Base-by-base conservation (phyloP, 2,797 vertebrate species). In the Argentina silus region DNA sequence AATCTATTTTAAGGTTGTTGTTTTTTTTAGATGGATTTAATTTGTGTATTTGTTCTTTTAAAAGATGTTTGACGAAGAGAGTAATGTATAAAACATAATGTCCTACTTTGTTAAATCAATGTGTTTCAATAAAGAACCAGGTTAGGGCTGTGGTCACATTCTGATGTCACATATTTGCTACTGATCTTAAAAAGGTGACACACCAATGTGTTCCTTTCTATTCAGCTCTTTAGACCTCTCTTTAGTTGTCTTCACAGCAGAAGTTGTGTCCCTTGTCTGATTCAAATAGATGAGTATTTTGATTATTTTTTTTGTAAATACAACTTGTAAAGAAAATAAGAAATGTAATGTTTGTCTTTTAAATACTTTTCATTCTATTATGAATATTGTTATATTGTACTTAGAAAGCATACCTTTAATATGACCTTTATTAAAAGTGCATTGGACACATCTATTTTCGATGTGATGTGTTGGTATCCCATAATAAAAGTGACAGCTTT, bases 321-420 rank as follows among this genome's bases (percentile, higher is more conserved):
- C 84, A 89, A 90, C 89, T 95, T 94, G 95, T 95, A 92, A 95
- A 94, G 94, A 93, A 82, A 82, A 78, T 77, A 81, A 94, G 90
- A 95, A 92, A 93, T 95, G 93, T 95, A 95, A 95, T 95, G 95
- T 36, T 95, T 94, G 94, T 95, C 93, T 94, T 95, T 95, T 93
- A 95, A 95, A 95, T 94, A 94, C 93, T 94, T 95, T 96, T 95
- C 94, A 95, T 94, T 94, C 94, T 95, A 93, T 95, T 93, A 94
- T 95, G 94, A 95, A 95, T 95, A 94, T 95, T 95, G 95, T 95
- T 95, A 94, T 94, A 95, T 94, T 95, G 93, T 95, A 95, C 93
- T 95, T 96, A 95, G 94, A 93, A 95, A 60, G 36, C 57, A 15
- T 94, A 95, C 92, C 93, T 95, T 95, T 94, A 95, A 94, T 94